Conservation (phyloP, 1,140 invertebrate genomes). For the Drosophila auraria region DNA sequence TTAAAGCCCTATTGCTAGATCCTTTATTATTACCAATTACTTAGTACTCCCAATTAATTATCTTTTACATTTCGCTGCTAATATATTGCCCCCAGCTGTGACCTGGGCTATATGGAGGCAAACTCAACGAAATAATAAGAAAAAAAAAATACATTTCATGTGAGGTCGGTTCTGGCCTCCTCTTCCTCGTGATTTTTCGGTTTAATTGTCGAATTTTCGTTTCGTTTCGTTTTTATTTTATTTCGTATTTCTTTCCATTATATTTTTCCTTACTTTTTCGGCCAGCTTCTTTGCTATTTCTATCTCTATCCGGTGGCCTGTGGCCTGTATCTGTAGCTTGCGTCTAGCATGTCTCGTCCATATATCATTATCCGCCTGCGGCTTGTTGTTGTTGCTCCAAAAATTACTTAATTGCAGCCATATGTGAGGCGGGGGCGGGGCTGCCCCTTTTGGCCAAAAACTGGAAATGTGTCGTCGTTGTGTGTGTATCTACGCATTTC, state of each 20-base stretch:
- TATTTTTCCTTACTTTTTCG: constrained; percentile 19
- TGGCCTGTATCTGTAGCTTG: constrained; percentile 21
- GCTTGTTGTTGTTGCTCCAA: constrained; percentile 60
- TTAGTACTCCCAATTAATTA: too few relatives aligned
- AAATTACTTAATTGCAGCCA: constrained; percentile 81
- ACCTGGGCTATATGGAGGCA: constrained; percentile 15
- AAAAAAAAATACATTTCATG: constrained; percentile 20
- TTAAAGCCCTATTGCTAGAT: too few relatives aligned
- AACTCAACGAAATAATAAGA: constrained; percentile 5
- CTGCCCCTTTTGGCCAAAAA: constrained; percentile 31
- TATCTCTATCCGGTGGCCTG: constrained; percentile 3
- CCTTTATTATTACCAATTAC: too few relatives aligned
- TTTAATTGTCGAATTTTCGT: constrained; percentile 64
- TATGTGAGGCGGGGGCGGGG: constrained; percentile 49
- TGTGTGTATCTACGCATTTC: constrained; percentile 69
- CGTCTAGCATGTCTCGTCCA: constrained; percentile 60
- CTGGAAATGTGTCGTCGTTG: constrained; percentile 74
- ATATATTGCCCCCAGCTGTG: background rate
- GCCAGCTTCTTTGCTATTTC: constrained; percentile 18
- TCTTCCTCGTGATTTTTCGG: constrained; percentile 32
- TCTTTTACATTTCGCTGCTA: background rate
- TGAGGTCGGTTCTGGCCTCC: constrained; percentile 33
- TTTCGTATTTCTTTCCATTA: constrained; percentile 32
- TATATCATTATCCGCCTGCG: constrained; percentile 57
- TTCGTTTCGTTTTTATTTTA: constrained; percentile 19